phyloP scores from a whole-genome alignment of 1,140 invertebrate species.

The Macrocentrus cingulum region DNA sequence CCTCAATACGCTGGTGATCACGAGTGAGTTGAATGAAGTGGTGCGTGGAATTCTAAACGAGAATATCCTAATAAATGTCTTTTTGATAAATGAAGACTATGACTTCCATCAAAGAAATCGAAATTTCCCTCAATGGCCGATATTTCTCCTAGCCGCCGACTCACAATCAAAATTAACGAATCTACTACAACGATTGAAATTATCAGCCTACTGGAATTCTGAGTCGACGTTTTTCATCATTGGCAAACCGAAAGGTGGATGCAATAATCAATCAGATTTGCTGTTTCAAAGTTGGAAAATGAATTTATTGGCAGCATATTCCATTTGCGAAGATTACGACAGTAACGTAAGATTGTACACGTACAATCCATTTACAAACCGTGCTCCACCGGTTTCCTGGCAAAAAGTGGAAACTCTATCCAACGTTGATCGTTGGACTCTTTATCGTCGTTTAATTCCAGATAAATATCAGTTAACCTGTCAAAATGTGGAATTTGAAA shows the following conservation, averaged over 20 bases:
- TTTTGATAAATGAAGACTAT: too few species aligned
- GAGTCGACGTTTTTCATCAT: neutral
- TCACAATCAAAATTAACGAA: too few species aligned
- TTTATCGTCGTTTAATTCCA: neutral
- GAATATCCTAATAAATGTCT: too few species aligned
- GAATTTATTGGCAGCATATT: neutral
- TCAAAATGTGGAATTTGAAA: neutral
- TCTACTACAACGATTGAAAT: neutral
- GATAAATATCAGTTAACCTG: neutral
- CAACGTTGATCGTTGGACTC: neutral
- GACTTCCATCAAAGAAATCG: too few species aligned
- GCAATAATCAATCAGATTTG: neutral
- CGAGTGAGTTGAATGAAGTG: too few species aligned
- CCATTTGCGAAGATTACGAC: neutral
- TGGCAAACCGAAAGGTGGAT: neutral
- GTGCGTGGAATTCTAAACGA: too few species aligned
- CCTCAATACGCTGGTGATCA: too few species aligned
- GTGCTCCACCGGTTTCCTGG: neutral
- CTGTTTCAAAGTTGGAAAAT: neutral
- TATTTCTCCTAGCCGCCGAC: too few species aligned
- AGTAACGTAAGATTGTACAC: neutral
- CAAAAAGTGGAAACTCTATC: neutral
- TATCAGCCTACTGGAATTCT: neutral
- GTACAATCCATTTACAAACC: neutral
- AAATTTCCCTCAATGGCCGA: too few species aligned